Conservation (phyloP, 2,113 vertebrate species). For the Paramormyrops kingsleyae region DNA sequence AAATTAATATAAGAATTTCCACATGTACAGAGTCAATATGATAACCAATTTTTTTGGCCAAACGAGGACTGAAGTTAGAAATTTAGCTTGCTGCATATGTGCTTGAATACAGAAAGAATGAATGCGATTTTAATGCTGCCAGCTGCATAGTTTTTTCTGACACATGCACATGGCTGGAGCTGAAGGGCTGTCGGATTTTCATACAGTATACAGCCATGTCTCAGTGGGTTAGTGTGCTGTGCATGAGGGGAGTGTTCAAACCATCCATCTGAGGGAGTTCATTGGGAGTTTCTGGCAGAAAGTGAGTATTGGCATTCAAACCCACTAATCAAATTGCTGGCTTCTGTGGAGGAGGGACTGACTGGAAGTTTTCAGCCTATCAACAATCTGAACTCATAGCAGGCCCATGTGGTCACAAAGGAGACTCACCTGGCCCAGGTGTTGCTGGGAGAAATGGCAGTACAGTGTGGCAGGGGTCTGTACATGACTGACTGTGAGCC, state of each 20-base stretch:
- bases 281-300: not conserved
- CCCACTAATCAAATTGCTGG: not conserved
- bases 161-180: not conserved
- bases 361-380: not conserved
- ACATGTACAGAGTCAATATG: not conserved
- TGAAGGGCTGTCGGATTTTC: not conserved
- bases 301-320: not conserved
- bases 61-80: not conserved
- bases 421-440: conserved; percentile 20
- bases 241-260: not conserved
- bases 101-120: not conserved
- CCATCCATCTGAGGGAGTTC: not conserved
- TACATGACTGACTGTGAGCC: not conserved
- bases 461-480: conserved; percentile 7
- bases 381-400: not conserved
- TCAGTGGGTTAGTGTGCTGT: not conserved
- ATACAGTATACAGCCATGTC: not conserved
- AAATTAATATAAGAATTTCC: not conserved
- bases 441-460: not conserved
- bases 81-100: not conserved
- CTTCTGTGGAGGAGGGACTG: not conserved
- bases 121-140: not conserved
- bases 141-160: not conserved
- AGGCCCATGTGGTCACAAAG: not conserved
- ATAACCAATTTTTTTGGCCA: not conserved